Base-by-base conservation (phyloP, 1,140 invertebrate species). In the Magallana ariakensis region DNA sequence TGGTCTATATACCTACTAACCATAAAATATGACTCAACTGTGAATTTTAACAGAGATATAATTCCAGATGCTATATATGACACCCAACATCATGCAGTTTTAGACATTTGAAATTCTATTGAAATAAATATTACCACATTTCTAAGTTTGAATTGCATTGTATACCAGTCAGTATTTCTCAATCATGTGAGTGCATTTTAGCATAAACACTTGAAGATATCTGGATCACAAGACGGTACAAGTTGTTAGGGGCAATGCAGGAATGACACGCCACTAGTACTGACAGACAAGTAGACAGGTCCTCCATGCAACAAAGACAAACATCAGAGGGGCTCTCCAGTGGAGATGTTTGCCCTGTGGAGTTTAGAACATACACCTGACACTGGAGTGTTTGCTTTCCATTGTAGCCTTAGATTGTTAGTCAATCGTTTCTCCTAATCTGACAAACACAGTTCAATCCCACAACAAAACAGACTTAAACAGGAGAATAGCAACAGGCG, bases 311-410 rank as follows among this genome's bases (percentile, higher is more conserved):
- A 75, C 66, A 75, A 75, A 75, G 22, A 22, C 15, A 75, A 75
- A 75, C 66, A 75, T 13, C 66, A 33, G 22, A 75, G 66, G 33
- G 22, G 22, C 66, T 33, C 66, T 75, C 22, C 7, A 26, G 8
- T 75, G 9, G 22, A 75, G 66, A 75, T 75, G 66, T 75, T 75
- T 75, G 66, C 66, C 22, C 33, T 75, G 66, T 75, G 66, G 33
- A 75, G 66, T 75, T 75, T 75, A 75, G 22, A 75, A 75, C 33
- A 75, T 75, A 75, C 66, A 75, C 22, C 66, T 75, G 66, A 75
- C 66, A 75, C 33, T 75, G 8, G 22, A 75, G 66, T 75, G 66
- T 75, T 75, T 75, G 22, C 66, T 75, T 33, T 33, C 66, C 22
- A 75, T 75, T 75, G 66, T 75, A 75, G 66, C 66, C 22, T 8